Evolutionary conservation across 2,888 invertebrate genomes (phyloP).

Genomic region (Bembecia ichneumoniformis): DNA sequence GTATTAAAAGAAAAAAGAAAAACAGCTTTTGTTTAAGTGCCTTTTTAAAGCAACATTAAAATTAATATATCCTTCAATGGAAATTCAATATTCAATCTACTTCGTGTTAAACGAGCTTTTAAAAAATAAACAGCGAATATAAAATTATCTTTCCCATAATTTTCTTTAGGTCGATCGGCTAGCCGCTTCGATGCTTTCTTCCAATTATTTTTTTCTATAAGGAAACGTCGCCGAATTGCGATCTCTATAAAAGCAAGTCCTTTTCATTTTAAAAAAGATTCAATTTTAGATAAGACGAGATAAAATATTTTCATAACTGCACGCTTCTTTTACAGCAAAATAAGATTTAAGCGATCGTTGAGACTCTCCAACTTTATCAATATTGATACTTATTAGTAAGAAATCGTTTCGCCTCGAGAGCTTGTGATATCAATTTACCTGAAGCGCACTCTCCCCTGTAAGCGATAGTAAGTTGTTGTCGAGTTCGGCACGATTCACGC

Average conservation of each 20-base stretch:
- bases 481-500: slow-evolving; percentile 82
- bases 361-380: too few relatives aligned
- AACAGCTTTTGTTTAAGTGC: too few relatives aligned
- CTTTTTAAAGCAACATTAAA: too few relatives aligned
- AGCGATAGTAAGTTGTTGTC: slow-evolving; percentile 81
- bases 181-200: slow-evolving; percentile 39
- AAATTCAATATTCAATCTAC: too few relatives aligned
- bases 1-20: too few relatives aligned
- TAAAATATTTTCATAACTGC: slow-evolving; percentile 12
- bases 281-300: slow-evolving; percentile 50
- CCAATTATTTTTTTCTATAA: slow-evolving; percentile 48
- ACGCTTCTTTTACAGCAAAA: neutral
- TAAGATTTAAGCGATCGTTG: neutral
- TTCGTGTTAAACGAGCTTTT: too few relatives aligned
- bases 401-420: neutral
- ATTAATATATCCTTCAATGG: too few relatives aligned
- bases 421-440: slow-evolving; percentile 60
- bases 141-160: slow-evolving; percentile 24
- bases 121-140: too few relatives aligned
- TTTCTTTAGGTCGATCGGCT: slow-evolving; percentile 28
- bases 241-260: slow-evolving; percentile 35
- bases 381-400: too few relatives aligned
- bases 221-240: slow-evolving; percentile 43
- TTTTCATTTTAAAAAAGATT: slow-evolving; percentile 49
- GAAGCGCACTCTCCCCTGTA: slow-evolving; percentile 88